Percentiles rank a stretch among this genome's conserved stretches.
These are phyloP conservation scores for Nephrotoma appendiculata DNA, from an alignment of 2,888 invertebrate genomes.

Conservation along the genomic window DNA sequence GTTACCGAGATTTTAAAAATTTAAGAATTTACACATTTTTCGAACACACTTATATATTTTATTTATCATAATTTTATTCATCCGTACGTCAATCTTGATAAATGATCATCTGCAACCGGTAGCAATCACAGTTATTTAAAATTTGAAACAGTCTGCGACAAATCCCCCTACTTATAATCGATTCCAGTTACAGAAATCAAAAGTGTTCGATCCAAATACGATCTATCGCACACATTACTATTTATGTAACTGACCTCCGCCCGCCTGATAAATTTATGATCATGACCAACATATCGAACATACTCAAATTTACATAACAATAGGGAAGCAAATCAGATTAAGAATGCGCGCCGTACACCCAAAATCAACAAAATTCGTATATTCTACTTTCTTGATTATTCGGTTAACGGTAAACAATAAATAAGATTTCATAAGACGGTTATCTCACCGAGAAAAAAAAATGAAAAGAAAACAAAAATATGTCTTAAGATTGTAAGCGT, in stretches of 20 bases:
- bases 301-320: not conserved
- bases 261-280: not conserved
- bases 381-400: not conserved
- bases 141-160: too few relatives aligned
- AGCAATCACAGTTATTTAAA: too few relatives aligned
- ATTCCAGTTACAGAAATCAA: not conserved
- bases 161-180: too few relatives aligned
- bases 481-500: not conserved
- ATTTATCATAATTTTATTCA: too few relatives aligned
- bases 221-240: not conserved
- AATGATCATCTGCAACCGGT: too few relatives aligned
- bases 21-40: too few relatives aligned
- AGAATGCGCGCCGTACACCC: not conserved
- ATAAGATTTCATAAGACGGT: not conserved
- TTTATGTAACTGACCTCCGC: not conserved
- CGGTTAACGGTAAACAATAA: not conserved
- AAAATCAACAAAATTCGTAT: not conserved
- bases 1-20: too few relatives aligned
- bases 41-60: too few relatives aligned
- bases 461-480: not conserved
- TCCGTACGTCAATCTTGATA: too few relatives aligned
- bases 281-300: not conserved
- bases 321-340: not conserved
- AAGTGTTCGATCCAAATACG: not conserved
- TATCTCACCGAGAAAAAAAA: not conserved